phyloP scores from a whole-genome alignment of 1,140 invertebrate genomes.

The Drosophila burlai region DNA sequence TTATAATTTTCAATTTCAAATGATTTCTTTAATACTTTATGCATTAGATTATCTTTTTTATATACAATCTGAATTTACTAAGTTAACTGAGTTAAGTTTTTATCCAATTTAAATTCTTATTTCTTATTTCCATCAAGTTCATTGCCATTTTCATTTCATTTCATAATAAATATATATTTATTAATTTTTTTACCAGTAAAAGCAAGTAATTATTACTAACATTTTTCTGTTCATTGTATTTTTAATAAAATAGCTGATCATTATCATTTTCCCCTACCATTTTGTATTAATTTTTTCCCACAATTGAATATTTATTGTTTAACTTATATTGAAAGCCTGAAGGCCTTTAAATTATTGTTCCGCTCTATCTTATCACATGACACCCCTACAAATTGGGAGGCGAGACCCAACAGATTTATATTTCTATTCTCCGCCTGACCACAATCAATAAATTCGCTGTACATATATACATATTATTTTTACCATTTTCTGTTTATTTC shows the following conservation, averaged over 20 bases:
- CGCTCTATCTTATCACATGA: slow-evolving; percentile 21
- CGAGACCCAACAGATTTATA: slow-evolving; percentile 21
- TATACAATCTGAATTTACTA: too few relatives aligned
- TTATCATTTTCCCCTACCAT: too few relatives aligned
- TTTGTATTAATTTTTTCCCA: too few relatives aligned
- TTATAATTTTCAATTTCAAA: too few relatives aligned
- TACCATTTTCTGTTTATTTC: slow-evolving; percentile 35
- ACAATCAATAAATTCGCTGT: slow-evolving; percentile 79
- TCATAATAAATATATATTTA: too few relatives aligned
- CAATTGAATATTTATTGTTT: neutral
- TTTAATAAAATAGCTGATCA: accelerated
- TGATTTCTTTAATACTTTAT: too few relatives aligned
- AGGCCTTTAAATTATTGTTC: neutral
- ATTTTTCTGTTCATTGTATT: neutral
- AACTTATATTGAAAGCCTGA: neutral
- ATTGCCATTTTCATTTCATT: too few relatives aligned
- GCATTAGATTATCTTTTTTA: too few relatives aligned
- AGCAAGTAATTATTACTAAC: neutral
- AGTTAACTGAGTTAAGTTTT: too few relatives aligned
- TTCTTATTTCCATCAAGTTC: too few relatives aligned
- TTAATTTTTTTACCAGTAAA: neutral
- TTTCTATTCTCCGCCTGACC: slow-evolving; percentile 24
- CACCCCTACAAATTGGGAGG: slow-evolving; percentile 34
- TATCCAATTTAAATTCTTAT: too few relatives aligned
- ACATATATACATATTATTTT: slow-evolving; percentile 52